Percentiles rank a stretch among this genome's conserved stretches.
phyloP scores from a whole-genome alignment of 1,140 invertebrate genomes.

The Drosophila obscura region DNA sequence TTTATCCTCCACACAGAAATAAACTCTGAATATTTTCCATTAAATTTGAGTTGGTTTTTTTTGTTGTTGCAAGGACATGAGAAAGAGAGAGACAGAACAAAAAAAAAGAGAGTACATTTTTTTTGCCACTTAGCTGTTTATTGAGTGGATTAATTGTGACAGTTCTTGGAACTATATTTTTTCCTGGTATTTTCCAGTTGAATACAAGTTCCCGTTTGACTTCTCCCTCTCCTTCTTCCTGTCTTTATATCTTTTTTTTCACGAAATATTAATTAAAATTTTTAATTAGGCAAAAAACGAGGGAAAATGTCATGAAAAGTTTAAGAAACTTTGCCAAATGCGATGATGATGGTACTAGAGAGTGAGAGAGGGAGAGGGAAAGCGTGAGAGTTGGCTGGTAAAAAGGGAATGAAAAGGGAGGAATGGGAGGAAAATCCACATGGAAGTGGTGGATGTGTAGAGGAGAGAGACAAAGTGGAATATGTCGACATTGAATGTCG shows the following conservation, averaged over 20 bases:
- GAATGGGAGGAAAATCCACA: conserved; percentile 4
- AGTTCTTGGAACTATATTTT: conserved; percentile 11
- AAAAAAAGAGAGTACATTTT: conserved; percentile 11
- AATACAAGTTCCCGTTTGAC: conserved; percentile 13
- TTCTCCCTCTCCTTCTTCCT: not conserved
- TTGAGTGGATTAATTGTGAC: conserved; percentile 39
- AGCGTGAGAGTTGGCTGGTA: not conserved
- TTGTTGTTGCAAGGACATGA: conserved; percentile 2
- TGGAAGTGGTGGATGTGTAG: not conserved
- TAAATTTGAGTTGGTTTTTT: conserved; percentile 26
- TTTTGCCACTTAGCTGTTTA: conserved; percentile 43
- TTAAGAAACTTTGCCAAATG: conserved; percentile 22
- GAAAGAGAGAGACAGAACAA: not conserved
- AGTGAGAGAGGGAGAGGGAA: not conserved
- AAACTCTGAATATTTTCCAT: conserved; percentile 23
- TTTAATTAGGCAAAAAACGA: conserved; percentile 30
- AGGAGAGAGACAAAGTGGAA: conserved; percentile 7
- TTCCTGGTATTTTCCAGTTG: conserved; percentile 3
- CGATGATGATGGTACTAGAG: not conserved
- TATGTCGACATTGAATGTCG: conserved; percentile 16
- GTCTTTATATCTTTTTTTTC: not conserved
- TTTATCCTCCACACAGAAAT: conserved; percentile 18
- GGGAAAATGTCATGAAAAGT: conserved; percentile 30
- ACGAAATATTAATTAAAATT: conserved; percentile 40
- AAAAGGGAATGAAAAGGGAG: conserved; percentile 3